phyloP scores from a whole-genome alignment of 2,113 vertebrate species.

The Eptesicus fuscus region DNA sequence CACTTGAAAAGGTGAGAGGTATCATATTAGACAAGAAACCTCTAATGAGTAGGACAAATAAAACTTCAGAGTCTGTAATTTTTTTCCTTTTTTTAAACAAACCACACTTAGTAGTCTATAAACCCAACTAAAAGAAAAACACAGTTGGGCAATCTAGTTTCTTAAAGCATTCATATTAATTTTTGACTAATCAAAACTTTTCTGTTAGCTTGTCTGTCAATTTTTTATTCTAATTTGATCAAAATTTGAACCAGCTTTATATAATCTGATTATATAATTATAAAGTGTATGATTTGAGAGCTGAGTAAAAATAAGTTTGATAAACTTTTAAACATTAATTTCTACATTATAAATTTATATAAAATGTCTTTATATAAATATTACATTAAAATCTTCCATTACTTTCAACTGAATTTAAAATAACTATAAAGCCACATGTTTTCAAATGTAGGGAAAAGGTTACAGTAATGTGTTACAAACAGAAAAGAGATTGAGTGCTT shows the following conservation, averaged over 20 bases:
- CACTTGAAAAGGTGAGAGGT: conserved; percentile 48
- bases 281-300: conserved; percentile 67
- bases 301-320: conserved; percentile 46
- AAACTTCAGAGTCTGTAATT: background rate
- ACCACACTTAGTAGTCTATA: conserved; percentile 2
- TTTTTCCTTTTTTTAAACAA: conserved; percentile 34
- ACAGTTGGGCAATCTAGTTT: conserved; percentile 53
- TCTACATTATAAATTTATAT: conserved; percentile 12
- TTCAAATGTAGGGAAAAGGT: conserved; percentile 43
- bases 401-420: conserved; percentile 52
- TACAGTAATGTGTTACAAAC: conserved; percentile 21
- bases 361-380: conserved; percentile 33
- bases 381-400: conserved; percentile 37
- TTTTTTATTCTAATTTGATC: conserved; percentile 42
- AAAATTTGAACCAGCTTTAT: conserved; percentile 55
- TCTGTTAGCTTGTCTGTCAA: conserved; percentile 28
- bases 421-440: conserved; percentile 9
- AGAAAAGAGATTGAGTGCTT: conserved; percentile 36
- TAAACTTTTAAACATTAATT: conserved; percentile 50
- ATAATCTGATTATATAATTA: background rate
- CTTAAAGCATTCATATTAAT: conserved; percentile 8
- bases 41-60: conserved; percentile 14
- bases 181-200: conserved; percentile 44
- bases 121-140: conserved; percentile 53
- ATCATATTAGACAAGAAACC: conserved; percentile 44